Evolutionary conservation across 2,113 vertebrate species (phyloP).

Genomic region (Scophthalmus maximus): DNA sequence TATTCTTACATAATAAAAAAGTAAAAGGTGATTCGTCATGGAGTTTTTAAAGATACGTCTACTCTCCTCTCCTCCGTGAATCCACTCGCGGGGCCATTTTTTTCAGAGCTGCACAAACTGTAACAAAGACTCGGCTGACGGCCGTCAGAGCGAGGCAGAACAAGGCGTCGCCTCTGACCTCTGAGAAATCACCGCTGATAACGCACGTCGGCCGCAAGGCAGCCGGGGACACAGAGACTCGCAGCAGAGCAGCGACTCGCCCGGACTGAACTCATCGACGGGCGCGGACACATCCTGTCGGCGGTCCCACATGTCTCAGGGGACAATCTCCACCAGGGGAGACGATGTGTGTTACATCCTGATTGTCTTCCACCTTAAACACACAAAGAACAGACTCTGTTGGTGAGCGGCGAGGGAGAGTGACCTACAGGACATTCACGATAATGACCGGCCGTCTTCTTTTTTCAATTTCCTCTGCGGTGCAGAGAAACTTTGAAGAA

Average conservation of each 20-base stretch:
- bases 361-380: no score
- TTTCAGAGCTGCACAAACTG: not conserved
- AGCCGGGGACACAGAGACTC: not conserved
- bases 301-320: not conserved
- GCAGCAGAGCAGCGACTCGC: conserved; percentile 1
- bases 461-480: not conserved
- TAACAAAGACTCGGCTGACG: conserved; percentile 66
- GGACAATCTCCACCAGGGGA: not conserved
- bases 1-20: no score
- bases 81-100: conserved; percentile 7
- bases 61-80: conserved; percentile 2
- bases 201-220: conserved; percentile 15
- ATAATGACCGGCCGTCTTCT: not conserved
- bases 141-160: conserved; percentile 56
- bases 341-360: no score
- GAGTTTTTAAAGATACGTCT: no score
- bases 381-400: not conserved
- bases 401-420: no score
- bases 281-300: conserved; percentile 26
- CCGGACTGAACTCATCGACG: not conserved
- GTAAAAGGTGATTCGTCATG: no score
- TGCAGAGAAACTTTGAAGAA: not conserved
- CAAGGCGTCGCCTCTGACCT: conserved; percentile 57
- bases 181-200: conserved; percentile 37
- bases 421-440: not conserved